Evolutionary conservation across 2,797 vertebrate genomes (phyloP), one percentile per base, ranked within the genome.

Genomic region (Cynopterus sphinx): DNA sequence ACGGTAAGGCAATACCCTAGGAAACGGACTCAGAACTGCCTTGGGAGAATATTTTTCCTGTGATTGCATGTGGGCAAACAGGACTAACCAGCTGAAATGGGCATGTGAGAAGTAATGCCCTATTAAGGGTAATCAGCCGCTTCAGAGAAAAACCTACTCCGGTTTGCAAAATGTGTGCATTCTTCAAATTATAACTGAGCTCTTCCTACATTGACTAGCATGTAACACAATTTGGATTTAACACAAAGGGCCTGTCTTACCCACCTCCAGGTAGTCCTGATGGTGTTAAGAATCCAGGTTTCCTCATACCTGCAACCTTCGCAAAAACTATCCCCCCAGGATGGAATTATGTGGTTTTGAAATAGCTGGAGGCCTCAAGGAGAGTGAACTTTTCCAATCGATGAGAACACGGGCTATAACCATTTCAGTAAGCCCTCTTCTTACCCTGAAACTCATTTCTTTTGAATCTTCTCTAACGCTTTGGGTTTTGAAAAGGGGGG

Each of bases 51-150:
- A 26, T 78, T 82, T 90, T 81, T 74, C 55, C 41, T 65, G 0
- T 73, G 63, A 74, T 36, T 79, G 3, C 53, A 65, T 55, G 1
- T 89, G 53, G 51, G 46, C 49, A 77, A 96, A 81, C 21, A 79
- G 91, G n/a, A 55, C 67, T 92, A 70, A 84, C 31, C 31, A 53
- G 46, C 39, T 85, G 55, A 78, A 53, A 39, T 75, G 78, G 31
- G 21, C 78, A 93, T 67, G 73, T 70, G n/a, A 91, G 68, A 91
- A 95, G 74, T 63, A 78, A 96, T 10, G 19, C 33, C 65, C 49
- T 88, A 41, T 53, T 63, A 86, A 84, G 28, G 61, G 39, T 17
- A 91, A 84, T 81, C 81, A 19, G 51, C 75, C 51, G 26, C 75
- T 95, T 78, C 17, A 31, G 31, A 95, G 61, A 55, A 41, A 94